phyloP scores from a whole-genome alignment of 2,888 invertebrate species.

The Emmelina monodactyla region DNA sequence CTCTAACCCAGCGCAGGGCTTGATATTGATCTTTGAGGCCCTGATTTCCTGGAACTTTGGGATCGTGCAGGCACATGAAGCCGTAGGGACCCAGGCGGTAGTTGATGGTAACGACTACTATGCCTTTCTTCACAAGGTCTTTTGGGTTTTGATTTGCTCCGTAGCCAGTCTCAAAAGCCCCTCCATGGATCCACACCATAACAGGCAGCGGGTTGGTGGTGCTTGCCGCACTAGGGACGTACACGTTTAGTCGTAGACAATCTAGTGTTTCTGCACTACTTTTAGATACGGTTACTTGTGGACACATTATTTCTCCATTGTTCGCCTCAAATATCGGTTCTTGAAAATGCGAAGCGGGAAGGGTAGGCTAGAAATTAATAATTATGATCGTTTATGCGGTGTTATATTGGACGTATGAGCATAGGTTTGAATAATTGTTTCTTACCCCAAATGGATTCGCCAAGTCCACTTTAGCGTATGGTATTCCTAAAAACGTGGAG shows the following conservation, averaged over 20 bases:
- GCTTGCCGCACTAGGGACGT: conserved; percentile 39
- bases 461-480: conserved; percentile 42
- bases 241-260: conserved; percentile 73
- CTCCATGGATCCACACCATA: conserved; percentile 52
- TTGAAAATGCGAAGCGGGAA: conserved; percentile 28
- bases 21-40: conserved; percentile 49
- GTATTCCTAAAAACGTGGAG: conserved; percentile 46
- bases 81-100: conserved; percentile 54
- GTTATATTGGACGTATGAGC: background rate
- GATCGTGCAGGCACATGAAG: conserved; percentile 47
- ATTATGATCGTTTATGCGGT: background rate
- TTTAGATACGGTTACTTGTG: conserved; percentile 24
- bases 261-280: conserved; percentile 35
- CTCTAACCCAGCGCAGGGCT: conserved; percentile 45
- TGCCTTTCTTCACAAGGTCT: conserved; percentile 37
- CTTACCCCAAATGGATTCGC: conserved; percentile 55
- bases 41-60: conserved; percentile 45
- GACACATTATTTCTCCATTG: conserved; percentile 38
- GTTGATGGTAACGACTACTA: conserved; percentile 47
- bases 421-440: conserved; percentile 13
- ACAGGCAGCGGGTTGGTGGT: conserved; percentile 42
- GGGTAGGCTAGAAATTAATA: conserved; percentile 32
- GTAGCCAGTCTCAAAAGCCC: conserved; percentile 34
- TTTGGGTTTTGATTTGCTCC: conserved; percentile 31
- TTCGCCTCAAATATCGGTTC: conserved; percentile 39